Evolutionary conservation across 2,113 vertebrate species (phyloP).

Genomic region (Crotophaga sulcirostris): DNA sequence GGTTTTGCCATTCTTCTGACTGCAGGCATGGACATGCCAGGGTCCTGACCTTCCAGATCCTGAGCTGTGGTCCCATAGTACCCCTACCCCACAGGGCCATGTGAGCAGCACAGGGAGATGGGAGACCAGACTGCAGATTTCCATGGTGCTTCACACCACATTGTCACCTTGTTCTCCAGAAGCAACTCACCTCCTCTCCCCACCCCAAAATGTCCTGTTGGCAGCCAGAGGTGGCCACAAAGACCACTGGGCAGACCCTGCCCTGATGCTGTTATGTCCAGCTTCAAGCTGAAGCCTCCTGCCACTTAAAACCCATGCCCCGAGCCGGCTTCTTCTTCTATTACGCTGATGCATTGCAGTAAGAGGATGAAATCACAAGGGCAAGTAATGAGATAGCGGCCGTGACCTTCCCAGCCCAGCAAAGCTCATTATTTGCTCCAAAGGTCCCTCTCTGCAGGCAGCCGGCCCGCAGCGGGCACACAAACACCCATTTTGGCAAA

Average conservation of each 20-base stretch:
- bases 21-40: neutral
- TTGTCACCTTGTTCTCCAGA: neutral
- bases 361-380: constrained; percentile 11
- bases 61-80: neutral
- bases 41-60: neutral
- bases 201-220: rapidly evolving
- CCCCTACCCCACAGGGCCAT: neutral
- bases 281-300: neutral
- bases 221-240: neutral
- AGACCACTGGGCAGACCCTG: rapidly evolving
- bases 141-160: rapidly evolving
- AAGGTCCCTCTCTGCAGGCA: neutral
- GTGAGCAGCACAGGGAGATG: too few species aligned
- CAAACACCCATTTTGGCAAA: neutral
- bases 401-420: neutral
- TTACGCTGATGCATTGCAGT: neutral
- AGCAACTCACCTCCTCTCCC: neutral
- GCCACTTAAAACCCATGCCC: neutral
- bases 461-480: neutral
- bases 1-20: rapidly evolving
- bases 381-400: neutral
- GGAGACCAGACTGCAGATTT: rapidly evolving
- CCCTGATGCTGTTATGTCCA: neutral
- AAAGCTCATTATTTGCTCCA: constrained; percentile 18
- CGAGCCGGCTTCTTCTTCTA: neutral